phyloP scores from a whole-genome alignment of 1,140 invertebrate species.

The Drosophila pseudoananassae region DNA sequence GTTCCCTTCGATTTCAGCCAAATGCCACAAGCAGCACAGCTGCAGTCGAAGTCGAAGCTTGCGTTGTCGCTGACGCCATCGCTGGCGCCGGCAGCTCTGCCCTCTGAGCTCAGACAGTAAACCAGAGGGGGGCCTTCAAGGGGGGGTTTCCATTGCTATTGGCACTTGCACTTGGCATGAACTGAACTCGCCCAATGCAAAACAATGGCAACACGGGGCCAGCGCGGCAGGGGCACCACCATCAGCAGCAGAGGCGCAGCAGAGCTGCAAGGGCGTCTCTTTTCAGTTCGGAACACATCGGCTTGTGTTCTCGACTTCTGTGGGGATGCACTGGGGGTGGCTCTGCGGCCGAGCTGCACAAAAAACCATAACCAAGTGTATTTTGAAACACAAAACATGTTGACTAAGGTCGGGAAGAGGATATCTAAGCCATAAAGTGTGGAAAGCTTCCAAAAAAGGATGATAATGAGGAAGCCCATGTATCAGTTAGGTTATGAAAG shows the following conservation, averaged over 20 bases:
- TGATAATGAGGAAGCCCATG: too few species aligned
- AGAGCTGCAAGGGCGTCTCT: conserved; percentile 69
- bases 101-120: conserved; percentile 66
- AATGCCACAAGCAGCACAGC: conserved; percentile 25
- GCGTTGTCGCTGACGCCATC: conserved; percentile 22
- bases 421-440: too few species aligned
- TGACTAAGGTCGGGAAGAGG: conserved; percentile 24
- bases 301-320: conserved; percentile 3
- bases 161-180: conserved; percentile 77
- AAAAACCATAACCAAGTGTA: conserved; percentile 8
- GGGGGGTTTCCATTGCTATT: conserved; percentile 42
- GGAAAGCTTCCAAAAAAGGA: too few species aligned
- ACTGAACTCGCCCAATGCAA: conserved; percentile 61
- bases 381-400: conserved; percentile 32
- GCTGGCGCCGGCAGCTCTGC: conserved; percentile 23
- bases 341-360: conserved; percentile 24
- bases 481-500: too few species aligned
- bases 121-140: conserved; percentile 32
- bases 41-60: conserved; percentile 5
- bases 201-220: conserved; percentile 54
- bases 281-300: conserved; percentile 22
- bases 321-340: conserved; percentile 27
- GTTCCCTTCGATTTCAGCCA: conserved; percentile 55
- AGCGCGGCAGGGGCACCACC: conserved; percentile 11
- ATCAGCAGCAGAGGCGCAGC: conserved; percentile 29